Base-by-base conservation (phyloP, 2,797 vertebrate genomes). In the Coracias cyanogaster region DNA sequence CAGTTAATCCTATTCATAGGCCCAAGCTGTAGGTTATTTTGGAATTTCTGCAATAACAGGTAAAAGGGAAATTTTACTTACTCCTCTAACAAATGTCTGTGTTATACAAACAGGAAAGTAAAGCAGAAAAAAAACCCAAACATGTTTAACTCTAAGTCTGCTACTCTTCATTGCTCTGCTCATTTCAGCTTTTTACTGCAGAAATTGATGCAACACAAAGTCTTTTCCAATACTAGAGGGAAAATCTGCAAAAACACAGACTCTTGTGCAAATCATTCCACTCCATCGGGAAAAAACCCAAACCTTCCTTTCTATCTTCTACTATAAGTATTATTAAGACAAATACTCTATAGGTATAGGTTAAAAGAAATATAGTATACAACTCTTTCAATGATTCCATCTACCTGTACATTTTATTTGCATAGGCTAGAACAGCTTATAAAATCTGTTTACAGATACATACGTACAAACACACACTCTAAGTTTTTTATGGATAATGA, bases 51-150 rank as follows among this genome's bases (percentile, higher is more conserved):
- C 33, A 54, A 7, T 16, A 67, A 39, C 4, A 93, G 18, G 12
- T 49, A 57, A 74, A 67, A 67, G 13, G 19, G 35, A 86, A 49
- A 28, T 79, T 84, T 84, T 79, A 28, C 17, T 82, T 60, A 43
- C 4, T 41, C 5, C 9, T 65, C 25, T 65, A 35, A 51, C 19
- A 61, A 69, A 82, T 17, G 14, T 26, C 20, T 49, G 10, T 57
- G 5, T 25, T 62, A 73, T 12, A 66, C 5, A 70, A 72, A 37
- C 4, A 29, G 48, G 6, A 5, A 65, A 41, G 45, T 43, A 31
- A 52, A 5, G 1, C 8, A 48, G 6, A 15, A 57, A 46, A 45
- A 25, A 52, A 0, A 0, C 6, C 3, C 7, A 51, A 15, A 64
- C 6, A 3, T 28, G 6, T 55, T 93, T 82, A 85, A 70, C 26